These are phyloP conservation scores for Tarsius wallacei DNA, from an alignment of 2,797 vertebrate genomes.

Conservation along the genomic window DNA sequence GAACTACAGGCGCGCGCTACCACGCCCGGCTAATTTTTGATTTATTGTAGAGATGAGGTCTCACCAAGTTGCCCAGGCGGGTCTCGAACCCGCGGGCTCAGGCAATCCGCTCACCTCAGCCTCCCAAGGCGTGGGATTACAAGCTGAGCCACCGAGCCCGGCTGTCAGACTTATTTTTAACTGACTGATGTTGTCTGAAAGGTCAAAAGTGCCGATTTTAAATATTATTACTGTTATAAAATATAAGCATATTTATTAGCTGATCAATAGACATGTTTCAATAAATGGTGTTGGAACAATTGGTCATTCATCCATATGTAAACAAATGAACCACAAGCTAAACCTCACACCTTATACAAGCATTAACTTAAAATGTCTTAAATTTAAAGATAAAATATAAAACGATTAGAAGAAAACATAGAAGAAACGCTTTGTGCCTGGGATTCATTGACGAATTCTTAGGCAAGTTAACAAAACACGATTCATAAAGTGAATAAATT, in stretches of 20 bases:
- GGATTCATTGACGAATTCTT: not conserved
- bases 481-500: not conserved
- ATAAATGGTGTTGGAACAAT: not conserved
- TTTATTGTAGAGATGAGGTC: too few relatives aligned
- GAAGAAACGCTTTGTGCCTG: constrained; percentile 6
- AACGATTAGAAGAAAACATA: constrained; percentile 30
- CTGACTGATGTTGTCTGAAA: constrained; percentile 12
- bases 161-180: too few relatives aligned
- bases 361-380: not conserved
- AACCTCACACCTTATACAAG: not conserved
- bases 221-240: constrained; percentile 58
- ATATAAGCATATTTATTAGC: constrained; percentile 12
- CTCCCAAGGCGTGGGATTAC: too few relatives aligned
- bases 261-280: constrained; percentile 44
- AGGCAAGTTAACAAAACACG: not conserved
- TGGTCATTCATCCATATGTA: not conserved
- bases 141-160: too few relatives aligned
- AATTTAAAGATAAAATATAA: constrained; percentile 6
- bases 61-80: too few relatives aligned
- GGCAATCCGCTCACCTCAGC: too few relatives aligned
- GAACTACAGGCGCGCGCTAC: too few relatives aligned
- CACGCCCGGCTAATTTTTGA: too few relatives aligned
- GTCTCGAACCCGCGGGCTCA: too few relatives aligned
- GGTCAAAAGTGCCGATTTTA: constrained; percentile 52
- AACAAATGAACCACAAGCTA: constrained; percentile 9